These are phyloP conservation scores for Scomber japonicus DNA, from an alignment of 2,113 vertebrate genomes.

Conservation along the genomic window DNA sequence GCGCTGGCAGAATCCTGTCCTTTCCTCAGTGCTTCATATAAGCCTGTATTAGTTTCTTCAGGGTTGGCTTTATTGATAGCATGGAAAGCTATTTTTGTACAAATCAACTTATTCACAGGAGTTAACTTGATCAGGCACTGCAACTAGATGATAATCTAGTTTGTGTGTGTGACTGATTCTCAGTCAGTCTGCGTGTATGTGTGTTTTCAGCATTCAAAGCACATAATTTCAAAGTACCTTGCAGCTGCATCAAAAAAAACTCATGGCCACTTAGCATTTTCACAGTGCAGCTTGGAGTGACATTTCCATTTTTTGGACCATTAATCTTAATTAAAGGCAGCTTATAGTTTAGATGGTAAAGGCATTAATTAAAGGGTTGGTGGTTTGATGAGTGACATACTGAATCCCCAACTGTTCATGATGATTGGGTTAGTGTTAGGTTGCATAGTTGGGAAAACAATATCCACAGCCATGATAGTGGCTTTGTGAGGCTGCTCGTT, in stretches of 20 bases:
- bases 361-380: conserved; percentile 4
- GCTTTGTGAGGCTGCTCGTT: too few species aligned
- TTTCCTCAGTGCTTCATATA: neutral
- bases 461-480: too few species aligned
- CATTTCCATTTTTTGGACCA: conserved; percentile 21
- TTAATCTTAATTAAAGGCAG: conserved; percentile 10
- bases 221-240: neutral
- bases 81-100: conserved; percentile 10
- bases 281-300: conserved; percentile 18
- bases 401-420: neutral
- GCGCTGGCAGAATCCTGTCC: conserved; percentile 26
- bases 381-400: neutral
- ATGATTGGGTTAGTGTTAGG: too few species aligned
- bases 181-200: conserved; percentile 8
- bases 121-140: conserved; percentile 9
- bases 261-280: conserved; percentile 41
- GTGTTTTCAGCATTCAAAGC: neutral
- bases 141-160: conserved; percentile 2
- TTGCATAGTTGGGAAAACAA: too few species aligned
- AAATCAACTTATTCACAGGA: conserved; percentile 17
- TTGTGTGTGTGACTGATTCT: neutral
- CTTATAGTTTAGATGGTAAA: neutral
- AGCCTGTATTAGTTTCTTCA: conserved; percentile 10
- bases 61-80: neutral
- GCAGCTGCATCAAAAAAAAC: neutral